Base-by-base conservation (phyloP, 2,797 vertebrate species). In the Artibeus lituratus region DNA sequence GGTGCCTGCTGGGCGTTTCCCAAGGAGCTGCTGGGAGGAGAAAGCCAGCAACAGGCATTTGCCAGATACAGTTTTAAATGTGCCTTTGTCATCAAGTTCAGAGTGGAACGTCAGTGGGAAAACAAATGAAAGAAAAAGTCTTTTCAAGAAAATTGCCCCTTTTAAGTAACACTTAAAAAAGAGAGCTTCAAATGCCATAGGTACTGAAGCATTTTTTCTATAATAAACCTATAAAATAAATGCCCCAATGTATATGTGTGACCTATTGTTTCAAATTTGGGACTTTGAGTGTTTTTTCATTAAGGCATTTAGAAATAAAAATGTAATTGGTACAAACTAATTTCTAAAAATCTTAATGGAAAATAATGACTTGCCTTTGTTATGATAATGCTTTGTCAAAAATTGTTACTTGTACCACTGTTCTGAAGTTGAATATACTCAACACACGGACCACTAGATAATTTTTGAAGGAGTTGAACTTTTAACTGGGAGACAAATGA, bases 251-350 rank as follows among this genome's bases (percentile, higher is more conserved):
- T 72, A n/a, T 51, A 10, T 16, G 22, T 3, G 8, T 0, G 24
- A 10, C 78, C 91, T 92, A 49, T 39, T 42, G 16, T 67, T 87
- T 70, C 42, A 1, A 47, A 73, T 42, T 26, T 24, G 35, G 44
- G 42, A n/a, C 1, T 42, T n/a, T 83, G 14, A 1, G 0, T 24
- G 19, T 35, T 70, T 65, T 90, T 73, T n/a, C 44, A 65, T 83
- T 78, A 91, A 84, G 47, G 22, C 22, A n/a, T 72, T 92, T 78
- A 73, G 32, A 94, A 73, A 86, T 76, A 89, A 86, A 91, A 84
- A 10, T 37, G 88, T 82, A 85, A 96, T 57, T 86, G 42, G 29
- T 35, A 70, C 65, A 95, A 77, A 62, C 18, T 21, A 67, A 94
- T 81, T 87, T 85, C 76, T 77, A 87, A 92, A 73, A 80, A 39